A percentile compares a stretch with the other conserved stretches of the same genome.
phyloP scores from a whole-genome alignment of 2,888 invertebrate species.

The Metacarcinus magister region DNA sequence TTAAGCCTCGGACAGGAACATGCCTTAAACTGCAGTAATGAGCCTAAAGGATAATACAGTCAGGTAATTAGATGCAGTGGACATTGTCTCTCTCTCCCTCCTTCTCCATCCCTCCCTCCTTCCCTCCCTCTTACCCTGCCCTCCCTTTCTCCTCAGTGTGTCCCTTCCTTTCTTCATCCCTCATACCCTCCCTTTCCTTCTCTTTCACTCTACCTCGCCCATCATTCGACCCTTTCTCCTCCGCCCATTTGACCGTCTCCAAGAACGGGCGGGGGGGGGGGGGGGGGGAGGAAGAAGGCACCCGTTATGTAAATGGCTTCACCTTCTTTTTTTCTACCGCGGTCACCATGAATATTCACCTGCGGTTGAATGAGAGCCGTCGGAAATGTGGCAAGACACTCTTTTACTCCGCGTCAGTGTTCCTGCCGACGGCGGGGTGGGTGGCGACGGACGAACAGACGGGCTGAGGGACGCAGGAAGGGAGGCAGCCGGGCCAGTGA shows the following conservation, averaged over 20 bases:
- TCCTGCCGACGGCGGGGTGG: conserved; percentile 28
- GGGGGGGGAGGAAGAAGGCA: background rate
- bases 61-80: conserved; percentile 58
- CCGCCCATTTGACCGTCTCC: background rate
- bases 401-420: conserved; percentile 10
- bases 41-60: conserved; percentile 55
- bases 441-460: background rate
- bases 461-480: background rate
- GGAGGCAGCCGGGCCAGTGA: background rate
- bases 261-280: background rate
- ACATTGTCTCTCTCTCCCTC: conserved; percentile 50
- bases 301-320: conserved; percentile 36
- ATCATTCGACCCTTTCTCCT: background rate
- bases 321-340: background rate
- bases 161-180: conserved; percentile 30
- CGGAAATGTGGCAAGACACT: conserved; percentile 48
- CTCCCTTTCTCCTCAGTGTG: conserved; percentile 36
- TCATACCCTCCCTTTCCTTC: background rate
- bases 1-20: conserved; percentile 66
- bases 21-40: conserved; percentile 71
- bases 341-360: conserved; percentile 15
- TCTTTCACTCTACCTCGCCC: conserved; percentile 29
- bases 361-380: conserved; percentile 18
- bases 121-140: background rate
- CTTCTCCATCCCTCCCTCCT: background rate